Percentiles rank a stretch among this genome's conserved stretches.
Conservation (phyloP, 2,797 vertebrate species). For the Octomys mimax region DNA sequence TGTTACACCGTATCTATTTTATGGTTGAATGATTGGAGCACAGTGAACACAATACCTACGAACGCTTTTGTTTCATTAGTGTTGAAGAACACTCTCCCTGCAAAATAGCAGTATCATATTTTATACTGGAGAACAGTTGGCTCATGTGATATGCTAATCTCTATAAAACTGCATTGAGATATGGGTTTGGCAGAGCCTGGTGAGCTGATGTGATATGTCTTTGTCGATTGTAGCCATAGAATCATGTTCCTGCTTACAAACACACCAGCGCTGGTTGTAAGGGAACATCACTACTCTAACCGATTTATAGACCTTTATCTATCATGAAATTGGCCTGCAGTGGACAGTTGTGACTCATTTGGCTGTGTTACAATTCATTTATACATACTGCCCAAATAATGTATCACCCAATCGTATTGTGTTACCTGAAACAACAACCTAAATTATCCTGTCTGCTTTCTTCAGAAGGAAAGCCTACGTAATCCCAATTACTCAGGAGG, state of each 20-base stretch:
- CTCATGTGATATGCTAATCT: slow-evolving; percentile 54
- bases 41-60: slow-evolving; percentile 3
- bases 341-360: slow-evolving; percentile 55
- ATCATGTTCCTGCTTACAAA: slow-evolving; percentile 59
- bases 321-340: slow-evolving; percentile 12
- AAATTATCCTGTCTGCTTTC: slow-evolving; percentile 59
- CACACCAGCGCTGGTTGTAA: slow-evolving; percentile 16
- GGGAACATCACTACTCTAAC: slow-evolving; percentile 28
- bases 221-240: slow-evolving; percentile 42
- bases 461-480: slow-evolving; percentile 37
- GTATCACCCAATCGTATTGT: slow-evolving; percentile 39
- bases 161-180: slow-evolving; percentile 35
- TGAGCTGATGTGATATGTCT: slow-evolving; percentile 26
- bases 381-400: slow-evolving; percentile 13
- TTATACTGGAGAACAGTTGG: slow-evolving; percentile 46
- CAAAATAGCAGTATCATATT: slow-evolving; percentile 15
- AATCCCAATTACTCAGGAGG: not conserved
- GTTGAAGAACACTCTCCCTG: slow-evolving; percentile 16
- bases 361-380: slow-evolving; percentile 52
- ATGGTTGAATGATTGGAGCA: slow-evolving; percentile 21
- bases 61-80: slow-evolving; percentile 26
- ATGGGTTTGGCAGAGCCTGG: not conserved
- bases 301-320: slow-evolving; percentile 23
- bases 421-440: slow-evolving; percentile 54
- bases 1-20: slow-evolving; percentile 46